Base-by-base conservation (phyloP, 2,113 vertebrate genomes). In the Micromys minutus region DNA sequence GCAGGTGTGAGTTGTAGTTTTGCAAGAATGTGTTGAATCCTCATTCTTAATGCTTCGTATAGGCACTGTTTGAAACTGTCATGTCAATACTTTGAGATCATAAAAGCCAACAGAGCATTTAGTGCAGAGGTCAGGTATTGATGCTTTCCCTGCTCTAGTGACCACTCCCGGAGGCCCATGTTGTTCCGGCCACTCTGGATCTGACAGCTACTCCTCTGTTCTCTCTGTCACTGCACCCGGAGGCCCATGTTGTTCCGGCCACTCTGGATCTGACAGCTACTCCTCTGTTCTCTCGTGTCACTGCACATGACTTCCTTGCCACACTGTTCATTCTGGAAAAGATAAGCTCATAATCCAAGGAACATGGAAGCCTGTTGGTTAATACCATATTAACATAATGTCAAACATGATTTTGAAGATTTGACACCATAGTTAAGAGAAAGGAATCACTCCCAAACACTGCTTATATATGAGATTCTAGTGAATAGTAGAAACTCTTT, bases 41-140 rank as follows among this genome's bases (percentile, higher is more conserved):
- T 80, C 19, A 52, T 93, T 61, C 67, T 39, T 42, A 55, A 90
- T 36, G 29, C 24, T 63, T 29, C 59, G 72, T 3, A 0, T 34
- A 85, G 19, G 7, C 55, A 17, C 36, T 42, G n/a, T 81, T 65
- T 75, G 3, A 71, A 57, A 72, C 29, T 45, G 36, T 13, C 3
- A 2, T 31, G 36, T 45, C 71, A 31, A 45, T 9, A 29, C 59
- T 85, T 72, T 69, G 29, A 0, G 0, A 6, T 75, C 2, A 0
- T 9, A 31, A 47, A 61, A 0, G 0, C 69, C 0, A 21, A 4
- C 21, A 75, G 81, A 39, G 15, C 24, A 19, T 55, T 21, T 0
- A 16, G 45, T 8, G 3, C 9, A 29, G 17, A 75, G 29, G 21
- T 21, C 36, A 69, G 79, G 75, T 84, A n/a, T 45, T 45, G 26